Evolutionary conservation across 92 coral and sea anemone species (phyloP), one percentile per base, ranked within the genome.

Genomic region (Heliopora coerulea): DNA sequence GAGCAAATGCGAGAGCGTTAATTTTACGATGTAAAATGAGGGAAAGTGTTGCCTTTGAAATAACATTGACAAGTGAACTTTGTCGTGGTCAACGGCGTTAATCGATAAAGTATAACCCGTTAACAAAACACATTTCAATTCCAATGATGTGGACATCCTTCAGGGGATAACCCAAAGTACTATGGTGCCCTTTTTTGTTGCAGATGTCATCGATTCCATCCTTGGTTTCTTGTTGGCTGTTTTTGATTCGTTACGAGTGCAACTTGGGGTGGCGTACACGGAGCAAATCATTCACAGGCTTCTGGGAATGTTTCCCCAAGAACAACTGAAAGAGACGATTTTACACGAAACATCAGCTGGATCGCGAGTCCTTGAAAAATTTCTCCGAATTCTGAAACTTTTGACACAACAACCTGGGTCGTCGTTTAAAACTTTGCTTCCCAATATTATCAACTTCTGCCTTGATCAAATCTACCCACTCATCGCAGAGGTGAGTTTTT

Each of bases 401-500:
- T 54, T 93, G 41, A 90, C 91, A 21, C 98, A 93, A 74, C 96
- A 91, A 72, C 96, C 98, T 14, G 91, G 95, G 0, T 86, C 91
- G 13, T 87, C 96, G 20, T 93, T 93, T 58, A 93, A 93, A 59
- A 83, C 95, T 1, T 90, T 93, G 50, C 80, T 93, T 5, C 98
- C 98, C 12, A 88, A 90, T 76, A 93, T 93, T 19, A 93, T 93
- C 37, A 83, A 86, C 7, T 87, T 93, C 25, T 89, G 98, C 20
- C 86, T 93, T 89, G 98, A 93, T 59, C 90, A 87, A 85, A 86
- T 93, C 8, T 80, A 87, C 77, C 98, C 98, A 5, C 86, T 93
- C 54, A 69, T 93, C 60, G 88, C 86, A 30, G 96, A 93, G 83
- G 98, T 93, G 78, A 72, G 72, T 18, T 37, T 37, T 4, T 4